Conservation (phyloP, 2,888 invertebrate genomes). For the Spodoptera exigua region DNA sequence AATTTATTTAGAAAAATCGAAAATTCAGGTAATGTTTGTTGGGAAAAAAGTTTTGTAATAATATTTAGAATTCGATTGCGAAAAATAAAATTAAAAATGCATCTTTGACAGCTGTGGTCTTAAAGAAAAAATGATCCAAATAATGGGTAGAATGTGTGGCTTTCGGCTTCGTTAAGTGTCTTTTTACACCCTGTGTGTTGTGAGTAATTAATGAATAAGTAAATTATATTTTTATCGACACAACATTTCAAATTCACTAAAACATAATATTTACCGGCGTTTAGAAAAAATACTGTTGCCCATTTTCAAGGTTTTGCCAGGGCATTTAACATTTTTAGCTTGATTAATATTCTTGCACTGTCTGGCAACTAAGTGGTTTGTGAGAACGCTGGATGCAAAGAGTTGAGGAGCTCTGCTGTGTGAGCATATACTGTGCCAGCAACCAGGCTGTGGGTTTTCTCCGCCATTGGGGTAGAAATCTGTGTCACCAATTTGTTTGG, state of each 20-base stretch:
- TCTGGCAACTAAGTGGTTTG: slow-evolving; percentile 69
- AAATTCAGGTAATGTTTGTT: no score
- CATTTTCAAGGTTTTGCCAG: slow-evolving; percentile 64
- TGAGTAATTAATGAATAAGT: no score
- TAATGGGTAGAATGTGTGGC: no score
- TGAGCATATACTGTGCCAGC: slow-evolving; percentile 70
- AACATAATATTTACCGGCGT: slow-evolving; percentile 60
- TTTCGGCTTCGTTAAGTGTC: no score
- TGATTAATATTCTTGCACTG: slow-evolving; percentile 63
- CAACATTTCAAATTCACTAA: not conserved
- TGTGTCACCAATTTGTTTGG: slow-evolving; percentile 62
- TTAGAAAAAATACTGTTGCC: slow-evolving; percentile 69
- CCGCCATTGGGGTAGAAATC: slow-evolving; percentile 80
- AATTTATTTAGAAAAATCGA: no score
- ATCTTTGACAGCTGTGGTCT: no score
- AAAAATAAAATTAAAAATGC: no score
- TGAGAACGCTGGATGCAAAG: slow-evolving; percentile 69
- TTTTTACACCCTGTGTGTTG: no score
- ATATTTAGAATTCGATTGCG: no score
- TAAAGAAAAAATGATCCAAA: no score
- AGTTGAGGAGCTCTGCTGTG: slow-evolving; percentile 70
- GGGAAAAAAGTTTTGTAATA: no score
- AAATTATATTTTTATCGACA: no score
- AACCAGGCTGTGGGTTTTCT: slow-evolving; percentile 74
- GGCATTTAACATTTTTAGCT: slow-evolving; percentile 62